Conservation (phyloP, 2,797 vertebrate species). For the Gastrophryne carolinensis region DNA sequence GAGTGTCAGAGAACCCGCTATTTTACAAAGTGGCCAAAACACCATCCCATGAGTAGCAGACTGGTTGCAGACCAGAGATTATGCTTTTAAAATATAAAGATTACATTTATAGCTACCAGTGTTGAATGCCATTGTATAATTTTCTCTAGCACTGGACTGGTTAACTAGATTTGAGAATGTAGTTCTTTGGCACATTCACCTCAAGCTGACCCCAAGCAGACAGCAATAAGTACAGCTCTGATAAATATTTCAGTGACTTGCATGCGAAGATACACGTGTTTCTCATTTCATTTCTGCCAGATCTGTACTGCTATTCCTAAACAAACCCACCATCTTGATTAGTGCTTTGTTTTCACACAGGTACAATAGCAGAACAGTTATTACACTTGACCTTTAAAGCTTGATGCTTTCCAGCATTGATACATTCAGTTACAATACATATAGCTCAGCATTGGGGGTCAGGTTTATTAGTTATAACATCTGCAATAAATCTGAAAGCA, state of each 20-base stretch:
- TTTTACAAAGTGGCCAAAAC: too few species aligned
- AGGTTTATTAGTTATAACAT: too few species aligned
- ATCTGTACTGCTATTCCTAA: background rate
- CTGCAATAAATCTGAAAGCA: too few species aligned
- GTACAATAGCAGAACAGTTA: background rate
- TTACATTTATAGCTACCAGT: background rate
- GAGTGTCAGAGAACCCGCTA: too few species aligned
- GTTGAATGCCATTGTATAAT: background rate
- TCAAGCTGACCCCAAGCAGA: conserved; percentile 11
- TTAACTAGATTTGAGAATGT: background rate
- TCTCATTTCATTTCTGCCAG: conserved; percentile 62
- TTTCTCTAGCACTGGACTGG: background rate
- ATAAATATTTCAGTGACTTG: conserved; percentile 44
- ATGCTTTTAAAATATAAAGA: too few species aligned
- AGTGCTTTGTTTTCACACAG: background rate
- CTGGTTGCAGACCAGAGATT: too few species aligned
- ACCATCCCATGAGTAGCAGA: too few species aligned
- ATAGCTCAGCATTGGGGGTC: too few species aligned
- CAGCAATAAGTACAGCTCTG: conserved; percentile 9
- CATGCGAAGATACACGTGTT: conserved; percentile 59
- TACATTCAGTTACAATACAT: too few species aligned
- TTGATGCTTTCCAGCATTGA: too few species aligned
- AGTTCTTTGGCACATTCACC: background rate
- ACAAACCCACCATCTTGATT: background rate
- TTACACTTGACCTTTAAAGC: background rate